phyloP scores from a whole-genome alignment of 2,888 invertebrate species.

The Girardia tigrina region DNA sequence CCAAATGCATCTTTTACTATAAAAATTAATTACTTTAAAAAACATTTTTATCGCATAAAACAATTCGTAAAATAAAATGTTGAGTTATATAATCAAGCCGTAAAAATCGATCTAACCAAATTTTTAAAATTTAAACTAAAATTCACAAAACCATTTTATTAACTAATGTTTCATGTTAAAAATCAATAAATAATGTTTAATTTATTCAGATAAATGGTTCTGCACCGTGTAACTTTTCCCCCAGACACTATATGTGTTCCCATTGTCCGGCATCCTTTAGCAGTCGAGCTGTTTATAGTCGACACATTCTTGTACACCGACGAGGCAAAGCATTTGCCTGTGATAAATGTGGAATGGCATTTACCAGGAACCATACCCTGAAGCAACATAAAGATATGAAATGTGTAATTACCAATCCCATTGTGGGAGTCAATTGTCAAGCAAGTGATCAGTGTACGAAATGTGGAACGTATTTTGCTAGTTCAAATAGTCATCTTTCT shows the following conservation, averaged over 20 bases:
- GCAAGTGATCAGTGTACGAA: not conserved
- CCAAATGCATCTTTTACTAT: too few species aligned
- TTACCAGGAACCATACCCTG: constrained; percentile 10
- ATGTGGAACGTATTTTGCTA: not conserved
- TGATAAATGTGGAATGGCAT: constrained; percentile 1
- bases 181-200: too few species aligned
- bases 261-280: constrained; percentile 8
- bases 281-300: not conserved
- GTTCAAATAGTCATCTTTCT: not conserved
- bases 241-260: constrained; percentile 20
- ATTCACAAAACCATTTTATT: too few species aligned
- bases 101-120: too few species aligned
- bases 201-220: not conserved
- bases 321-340: constrained; percentile 14
- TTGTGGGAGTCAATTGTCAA: not conserved
- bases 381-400: constrained; percentile 15
- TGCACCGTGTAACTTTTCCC: not conserved
- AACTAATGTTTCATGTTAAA: too few species aligned
- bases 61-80: too few species aligned
- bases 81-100: too few species aligned
- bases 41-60: too few species aligned
- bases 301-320: constrained; percentile 12
- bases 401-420: not conserved
- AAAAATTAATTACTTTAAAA: too few species aligned
- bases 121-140: too few species aligned